Percentiles rank a stretch among this genome's conserved stretches.
Conservation (phyloP, 1,140 invertebrate genomes). For the Drosophila watanabei region DNA sequence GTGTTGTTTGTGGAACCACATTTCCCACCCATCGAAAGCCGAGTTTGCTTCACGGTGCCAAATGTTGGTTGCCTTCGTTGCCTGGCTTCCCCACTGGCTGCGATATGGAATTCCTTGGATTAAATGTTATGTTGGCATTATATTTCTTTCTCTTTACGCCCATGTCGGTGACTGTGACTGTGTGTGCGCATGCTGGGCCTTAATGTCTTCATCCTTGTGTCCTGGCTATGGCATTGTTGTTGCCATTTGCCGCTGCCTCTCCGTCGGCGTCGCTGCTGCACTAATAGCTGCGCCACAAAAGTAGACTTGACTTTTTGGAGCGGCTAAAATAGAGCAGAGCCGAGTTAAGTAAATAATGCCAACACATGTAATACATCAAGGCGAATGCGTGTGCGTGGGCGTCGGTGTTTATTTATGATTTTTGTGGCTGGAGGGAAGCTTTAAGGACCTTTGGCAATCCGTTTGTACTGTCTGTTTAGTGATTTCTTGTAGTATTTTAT, state of each 20-base stretch:
- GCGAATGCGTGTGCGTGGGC: conserved; percentile 16
- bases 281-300: conserved; percentile 76
- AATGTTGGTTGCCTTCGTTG: conserved; percentile 15
- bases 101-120: conserved; percentile 82
- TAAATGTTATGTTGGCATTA: conserved; percentile 84
- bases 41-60: conserved; percentile 61
- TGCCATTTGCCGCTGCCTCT: conserved; percentile 39
- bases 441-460: neutral
- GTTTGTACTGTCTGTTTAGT: neutral
- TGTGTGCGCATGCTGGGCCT: conserved; percentile 73
- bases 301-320: conserved; percentile 80
- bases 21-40: conserved; percentile 8
- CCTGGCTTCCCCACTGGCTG: conserved; percentile 50
- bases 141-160: conserved; percentile 80
- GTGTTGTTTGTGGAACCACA: conserved; percentile 6
- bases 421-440: conserved; percentile 24
- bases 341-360: conserved; percentile 84
- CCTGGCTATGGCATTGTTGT: conserved; percentile 38
- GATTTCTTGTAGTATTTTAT: neutral
- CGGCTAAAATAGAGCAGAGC: conserved; percentile 78
- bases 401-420: conserved; percentile 62
- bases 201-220: conserved; percentile 78
- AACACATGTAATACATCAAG: conserved; percentile 83
- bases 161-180: conserved; percentile 44
- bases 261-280: conserved; percentile 54